These are phyloP conservation scores for Drosophila lacicola DNA, from an alignment of 2,888 invertebrate species.

Conservation along the genomic window DNA sequence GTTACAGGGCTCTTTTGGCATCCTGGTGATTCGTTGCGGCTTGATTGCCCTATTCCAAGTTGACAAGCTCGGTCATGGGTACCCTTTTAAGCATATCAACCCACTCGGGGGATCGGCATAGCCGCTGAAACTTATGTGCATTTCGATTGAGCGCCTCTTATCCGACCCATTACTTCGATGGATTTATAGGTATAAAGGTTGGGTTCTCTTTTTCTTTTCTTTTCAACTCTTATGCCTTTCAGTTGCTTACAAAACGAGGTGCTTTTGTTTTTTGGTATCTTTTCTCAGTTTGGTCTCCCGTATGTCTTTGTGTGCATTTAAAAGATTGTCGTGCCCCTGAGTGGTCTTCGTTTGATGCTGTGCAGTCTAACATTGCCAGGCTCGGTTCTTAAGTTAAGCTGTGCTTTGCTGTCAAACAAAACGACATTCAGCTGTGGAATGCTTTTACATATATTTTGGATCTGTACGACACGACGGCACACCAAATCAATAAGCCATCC, in stretches of 20 bases:
- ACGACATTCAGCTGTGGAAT: no score
- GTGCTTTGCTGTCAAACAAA: no score
- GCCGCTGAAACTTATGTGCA: conserved; percentile 38
- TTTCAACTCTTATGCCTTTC: conserved; percentile 57
- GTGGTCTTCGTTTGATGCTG: conserved; percentile 22
- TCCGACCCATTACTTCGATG: conserved; percentile 80
- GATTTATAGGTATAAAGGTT: conserved; percentile 77
- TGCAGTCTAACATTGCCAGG: no score
- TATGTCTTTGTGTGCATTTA: not conserved
- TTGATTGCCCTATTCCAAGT: conserved; percentile 25
- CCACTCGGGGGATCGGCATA: conserved; percentile 32
- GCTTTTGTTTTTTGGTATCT: conserved; percentile 42
- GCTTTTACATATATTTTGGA: no score
- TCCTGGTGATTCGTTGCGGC: conserved; percentile 39
- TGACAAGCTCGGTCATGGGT: not conserved
- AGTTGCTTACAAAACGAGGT: conserved; percentile 33
- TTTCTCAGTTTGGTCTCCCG: conserved; percentile 9
- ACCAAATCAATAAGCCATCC: no score
- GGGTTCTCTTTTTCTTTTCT: conserved; percentile 35
- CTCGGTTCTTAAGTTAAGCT: no score
- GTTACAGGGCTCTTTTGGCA: conserved; percentile 31
- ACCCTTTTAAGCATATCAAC: conserved; percentile 12
- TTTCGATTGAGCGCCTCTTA: conserved; percentile 67
- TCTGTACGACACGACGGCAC: no score
- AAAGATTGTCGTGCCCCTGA: conserved; percentile 41